Conservation (phyloP, 2,797 vertebrate genomes). For the Ceyx erithaca region DNA sequence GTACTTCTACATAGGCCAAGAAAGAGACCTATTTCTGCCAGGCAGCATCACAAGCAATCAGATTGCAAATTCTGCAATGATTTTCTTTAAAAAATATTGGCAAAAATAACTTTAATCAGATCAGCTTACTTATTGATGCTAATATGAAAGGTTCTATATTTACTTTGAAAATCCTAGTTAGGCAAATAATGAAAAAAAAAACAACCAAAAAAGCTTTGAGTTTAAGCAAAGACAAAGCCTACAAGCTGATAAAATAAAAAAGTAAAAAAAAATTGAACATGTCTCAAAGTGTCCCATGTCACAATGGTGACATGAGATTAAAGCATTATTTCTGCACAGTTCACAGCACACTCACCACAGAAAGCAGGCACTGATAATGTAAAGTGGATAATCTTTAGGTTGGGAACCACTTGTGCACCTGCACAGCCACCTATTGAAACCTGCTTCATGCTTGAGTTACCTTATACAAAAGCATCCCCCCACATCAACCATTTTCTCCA, state of each 20-base stretch:
- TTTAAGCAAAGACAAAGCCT: not conserved
- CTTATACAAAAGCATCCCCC: not conserved
- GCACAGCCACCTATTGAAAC: not conserved
- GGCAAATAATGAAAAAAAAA: not conserved
- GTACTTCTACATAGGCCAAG: not conserved
- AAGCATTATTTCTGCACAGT: not conserved
- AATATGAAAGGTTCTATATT: not conserved
- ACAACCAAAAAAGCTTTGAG: not conserved
- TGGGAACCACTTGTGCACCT: not conserved
- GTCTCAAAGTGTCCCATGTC: not conserved
- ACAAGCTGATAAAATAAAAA: not conserved
- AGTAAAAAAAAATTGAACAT: not conserved
- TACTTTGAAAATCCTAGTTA: conserved; percentile 14
- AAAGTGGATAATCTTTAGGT: not conserved
- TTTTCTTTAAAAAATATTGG: not conserved
- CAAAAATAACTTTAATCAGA: conserved; percentile 26
- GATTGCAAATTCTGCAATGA: not conserved
- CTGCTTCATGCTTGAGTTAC: not conserved
- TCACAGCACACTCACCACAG: not conserved
- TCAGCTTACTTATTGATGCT: conserved; percentile 8
- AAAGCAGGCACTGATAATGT: not conserved
- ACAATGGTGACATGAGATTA: not conserved
- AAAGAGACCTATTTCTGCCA: conserved; percentile 1
- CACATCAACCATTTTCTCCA: not conserved
- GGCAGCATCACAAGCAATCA: conserved; percentile 1